Conservation (phyloP, 2,888 invertebrate genomes). For the Neria commutata region DNA sequence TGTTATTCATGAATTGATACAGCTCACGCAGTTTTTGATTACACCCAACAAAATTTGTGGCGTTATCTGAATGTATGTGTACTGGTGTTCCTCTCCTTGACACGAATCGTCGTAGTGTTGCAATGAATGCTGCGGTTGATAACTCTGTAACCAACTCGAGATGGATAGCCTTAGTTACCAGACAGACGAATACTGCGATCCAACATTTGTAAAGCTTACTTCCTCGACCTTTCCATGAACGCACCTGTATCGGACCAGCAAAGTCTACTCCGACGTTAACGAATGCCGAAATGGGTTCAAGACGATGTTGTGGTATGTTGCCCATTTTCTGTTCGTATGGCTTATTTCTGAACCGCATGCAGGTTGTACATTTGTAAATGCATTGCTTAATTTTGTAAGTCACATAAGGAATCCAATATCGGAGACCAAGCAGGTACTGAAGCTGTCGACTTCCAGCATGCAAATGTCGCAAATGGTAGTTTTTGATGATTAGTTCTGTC, state of each 20-base stretch:
- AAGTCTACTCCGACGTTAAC: slow-evolving; percentile 21
- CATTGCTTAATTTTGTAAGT: slow-evolving; percentile 18
- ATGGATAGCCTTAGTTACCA: slow-evolving; percentile 26
- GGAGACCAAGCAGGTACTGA: slow-evolving; percentile 21
- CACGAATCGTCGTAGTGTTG: slow-evolving; percentile 40
- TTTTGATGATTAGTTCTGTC: slow-evolving; percentile 17
- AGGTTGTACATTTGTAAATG: slow-evolving; percentile 27
- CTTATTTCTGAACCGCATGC: slow-evolving; percentile 7
- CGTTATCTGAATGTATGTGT: slow-evolving; percentile 21
- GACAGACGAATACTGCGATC: slow-evolving; percentile 26
- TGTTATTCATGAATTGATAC: too few relatives aligned
- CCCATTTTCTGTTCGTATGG: slow-evolving; percentile 28
- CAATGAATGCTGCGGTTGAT: slow-evolving; percentile 38
- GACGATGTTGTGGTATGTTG: slow-evolving; percentile 26
- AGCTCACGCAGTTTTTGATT: too few relatives aligned
- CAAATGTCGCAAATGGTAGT: slow-evolving; percentile 23
- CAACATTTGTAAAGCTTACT: slow-evolving; percentile 19
- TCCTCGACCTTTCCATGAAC: slow-evolving; percentile 25
- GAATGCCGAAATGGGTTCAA: slow-evolving; percentile 29
- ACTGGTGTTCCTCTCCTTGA: neutral
- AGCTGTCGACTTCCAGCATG: slow-evolving; percentile 29
- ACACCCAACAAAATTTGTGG: slow-evolving; percentile 33
- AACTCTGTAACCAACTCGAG: slow-evolving; percentile 24
- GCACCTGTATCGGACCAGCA: slow-evolving; percentile 22
- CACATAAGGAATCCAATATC: slow-evolving; percentile 23